Percentiles rank a stretch among this genome's conserved stretches.
Evolutionary conservation across 2,113 vertebrate genomes (phyloP).

Genomic region (Stictonetta naevosa): DNA sequence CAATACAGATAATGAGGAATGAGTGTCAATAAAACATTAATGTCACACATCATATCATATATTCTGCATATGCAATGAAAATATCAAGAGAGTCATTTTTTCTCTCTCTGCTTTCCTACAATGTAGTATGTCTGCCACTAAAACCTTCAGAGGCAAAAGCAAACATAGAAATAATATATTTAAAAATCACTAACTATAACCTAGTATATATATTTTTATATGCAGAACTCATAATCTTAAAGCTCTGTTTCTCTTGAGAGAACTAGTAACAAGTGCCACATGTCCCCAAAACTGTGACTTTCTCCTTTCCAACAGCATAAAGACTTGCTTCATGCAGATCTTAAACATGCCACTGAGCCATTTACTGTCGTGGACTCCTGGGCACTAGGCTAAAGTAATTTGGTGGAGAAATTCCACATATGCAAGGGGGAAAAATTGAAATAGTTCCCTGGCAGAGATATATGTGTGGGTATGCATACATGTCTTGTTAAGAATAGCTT

Average conservation of each 20-base stretch:
- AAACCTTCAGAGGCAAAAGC: background rate
- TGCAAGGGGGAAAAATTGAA: background rate
- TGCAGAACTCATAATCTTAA: background rate
- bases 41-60: background rate
- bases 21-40: background rate
- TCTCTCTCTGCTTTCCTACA: background rate
- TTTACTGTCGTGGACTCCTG: background rate
- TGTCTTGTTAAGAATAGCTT: background rate
- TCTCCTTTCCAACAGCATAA: background rate
- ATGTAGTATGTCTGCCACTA: background rate
- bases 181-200: background rate
- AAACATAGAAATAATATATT: background rate
- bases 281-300: background rate
- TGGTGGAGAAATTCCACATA: constrained; percentile 22
- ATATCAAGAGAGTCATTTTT: background rate
- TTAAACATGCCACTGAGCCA: background rate
- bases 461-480: background rate
- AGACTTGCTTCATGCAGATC: constrained; percentile 7
- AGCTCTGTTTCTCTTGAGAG: background rate
- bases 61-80: background rate
- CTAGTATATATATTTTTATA: background rate
- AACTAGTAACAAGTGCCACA: background rate
- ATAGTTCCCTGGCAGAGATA: background rate
- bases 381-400: background rate
- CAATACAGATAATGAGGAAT: background rate